Percentiles rank a stretch among this genome's conserved stretches.
These are phyloP conservation scores for Apogon hyalosoma DNA, from an alignment of 2,797 vertebrate genomes.

Conservation along the genomic window DNA sequence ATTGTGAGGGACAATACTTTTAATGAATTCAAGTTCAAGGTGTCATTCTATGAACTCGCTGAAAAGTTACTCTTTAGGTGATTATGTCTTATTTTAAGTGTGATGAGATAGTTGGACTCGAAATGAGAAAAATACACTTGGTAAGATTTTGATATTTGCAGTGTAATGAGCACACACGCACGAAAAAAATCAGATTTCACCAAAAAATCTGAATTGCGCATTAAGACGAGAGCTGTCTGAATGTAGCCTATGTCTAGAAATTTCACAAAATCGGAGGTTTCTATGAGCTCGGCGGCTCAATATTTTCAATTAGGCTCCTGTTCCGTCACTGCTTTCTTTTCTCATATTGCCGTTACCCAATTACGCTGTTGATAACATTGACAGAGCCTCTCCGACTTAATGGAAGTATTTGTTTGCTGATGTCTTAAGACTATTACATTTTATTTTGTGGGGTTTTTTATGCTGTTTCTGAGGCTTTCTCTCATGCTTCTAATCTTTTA, in stretches of 20 bases:
- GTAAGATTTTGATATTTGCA: no score
- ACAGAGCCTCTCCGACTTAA: neutral
- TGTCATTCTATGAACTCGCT: no score
- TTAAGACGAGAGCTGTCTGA: no score
- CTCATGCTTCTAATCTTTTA: neutral
- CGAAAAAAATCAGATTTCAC: no score
- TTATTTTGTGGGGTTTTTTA: conserved; percentile 4
- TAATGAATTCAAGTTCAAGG: no score
- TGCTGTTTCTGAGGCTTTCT: conserved; percentile 5
- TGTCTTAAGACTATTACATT: conserved; percentile 5
- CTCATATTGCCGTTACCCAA: neutral
- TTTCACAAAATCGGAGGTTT: conserved; percentile 10
- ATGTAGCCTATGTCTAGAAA: conserved; percentile 18
- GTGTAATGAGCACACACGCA: no score
- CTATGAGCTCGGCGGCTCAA: conserved; percentile 1
- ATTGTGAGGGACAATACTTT: no score
- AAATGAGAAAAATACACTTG: no score
- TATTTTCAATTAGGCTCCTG: conserved; percentile 28
- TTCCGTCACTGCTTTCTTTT: neutral
- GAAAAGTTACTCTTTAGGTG: no score
- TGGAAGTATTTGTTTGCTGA: neutral
- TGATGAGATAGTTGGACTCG: no score
- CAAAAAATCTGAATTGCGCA: no score
- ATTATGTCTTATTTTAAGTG: no score
- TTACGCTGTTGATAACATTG: neutral